A percentile compares a stretch with the other conserved stretches of the same genome.
These are phyloP conservation scores for Malachius bipustulatus DNA, from an alignment of 2,888 invertebrate species.

Conservation along the genomic window DNA sequence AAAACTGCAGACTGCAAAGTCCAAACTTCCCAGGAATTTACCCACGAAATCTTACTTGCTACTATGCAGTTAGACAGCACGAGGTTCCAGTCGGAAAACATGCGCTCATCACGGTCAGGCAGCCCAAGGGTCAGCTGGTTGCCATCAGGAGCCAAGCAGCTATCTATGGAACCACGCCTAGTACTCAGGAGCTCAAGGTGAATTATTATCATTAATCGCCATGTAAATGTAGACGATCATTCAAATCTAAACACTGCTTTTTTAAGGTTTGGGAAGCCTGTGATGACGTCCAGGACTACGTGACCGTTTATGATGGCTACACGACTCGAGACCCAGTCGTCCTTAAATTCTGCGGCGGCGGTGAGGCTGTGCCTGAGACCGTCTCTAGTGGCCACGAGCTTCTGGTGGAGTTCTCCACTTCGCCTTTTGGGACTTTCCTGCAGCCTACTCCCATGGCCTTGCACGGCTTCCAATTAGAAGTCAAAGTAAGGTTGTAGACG, in stretches of 20 bases:
- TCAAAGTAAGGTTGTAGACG: constrained; percentile 42
- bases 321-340: constrained; percentile 80
- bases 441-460: constrained; percentile 67
- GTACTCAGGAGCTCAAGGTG: constrained; percentile 38
- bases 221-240: no score
- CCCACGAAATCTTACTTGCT: constrained; percentile 87
- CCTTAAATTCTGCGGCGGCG: constrained; percentile 81
- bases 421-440: constrained; percentile 79
- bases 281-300: constrained; percentile 74
- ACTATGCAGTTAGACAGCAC: constrained; percentile 79
- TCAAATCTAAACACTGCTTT: neutral
- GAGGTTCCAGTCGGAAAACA: constrained; percentile 79
- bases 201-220: no score
- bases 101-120: constrained; percentile 74
- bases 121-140: constrained; percentile 73
- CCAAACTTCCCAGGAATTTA: constrained; percentile 90
- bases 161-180: constrained; percentile 46
- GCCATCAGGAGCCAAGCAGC: constrained; percentile 70
- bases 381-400: constrained; percentile 80
- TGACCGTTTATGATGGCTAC: constrained; percentile 79
- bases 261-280: constrained; percentile 68
- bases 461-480: constrained; percentile 83
- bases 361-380: constrained; percentile 73
- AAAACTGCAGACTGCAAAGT: constrained; percentile 79
- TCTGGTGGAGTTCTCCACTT: constrained; percentile 80